Base-by-base conservation (phyloP, 2,113 vertebrate species). In the Cyanoramphus novaezelandiae region DNA sequence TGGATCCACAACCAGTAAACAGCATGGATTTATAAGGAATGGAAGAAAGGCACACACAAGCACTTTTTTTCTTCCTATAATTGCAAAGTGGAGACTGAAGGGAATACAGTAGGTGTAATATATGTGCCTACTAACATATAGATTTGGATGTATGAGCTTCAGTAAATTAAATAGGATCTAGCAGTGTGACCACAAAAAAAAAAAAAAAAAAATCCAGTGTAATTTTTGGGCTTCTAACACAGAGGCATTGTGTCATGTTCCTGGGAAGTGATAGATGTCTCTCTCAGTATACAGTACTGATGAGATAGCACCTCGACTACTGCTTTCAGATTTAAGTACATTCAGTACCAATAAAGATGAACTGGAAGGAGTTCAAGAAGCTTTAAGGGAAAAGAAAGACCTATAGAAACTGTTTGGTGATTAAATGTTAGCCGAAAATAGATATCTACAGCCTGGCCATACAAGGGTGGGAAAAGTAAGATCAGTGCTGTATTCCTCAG, bases 261-360 rank as follows among this genome's bases (percentile, higher is more conserved):
- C 46, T 0, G 4, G 47, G 62, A 86, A 88, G 31, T 96, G 95
- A 96, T 94, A 84, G 92, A 96, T 96, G 96, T 70, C 76, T 81
- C 86, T 85, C 92, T 93, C 80, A 13, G 80, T 39, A 17, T 31
- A 94, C 69, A 92, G 83, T 88, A 86, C 62, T 89, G 93, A 96
- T 97, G 93, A 97, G 96, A 94, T 79, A 92, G 93, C 93, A 96
- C 19, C 72, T 76, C 39, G 0, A 69, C 93, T 91, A 55, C 88
- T 89, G 90, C 93, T 85, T 94, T 90, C 81, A 93, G 74, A 95
- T 95, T 95, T 86, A 94, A 94, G 92, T 67, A 96, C 62, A 64
- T 95, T 92, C 90, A 92, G 57, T 72, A 82, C 74, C 90, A 85
- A 94, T 96, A 95, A 95, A 96, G 80, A 74, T 29, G 70, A 84